Evolutionary conservation across 2,113 vertebrate genomes (phyloP).

Genomic region (Hippocampus barbouri): DNA sequence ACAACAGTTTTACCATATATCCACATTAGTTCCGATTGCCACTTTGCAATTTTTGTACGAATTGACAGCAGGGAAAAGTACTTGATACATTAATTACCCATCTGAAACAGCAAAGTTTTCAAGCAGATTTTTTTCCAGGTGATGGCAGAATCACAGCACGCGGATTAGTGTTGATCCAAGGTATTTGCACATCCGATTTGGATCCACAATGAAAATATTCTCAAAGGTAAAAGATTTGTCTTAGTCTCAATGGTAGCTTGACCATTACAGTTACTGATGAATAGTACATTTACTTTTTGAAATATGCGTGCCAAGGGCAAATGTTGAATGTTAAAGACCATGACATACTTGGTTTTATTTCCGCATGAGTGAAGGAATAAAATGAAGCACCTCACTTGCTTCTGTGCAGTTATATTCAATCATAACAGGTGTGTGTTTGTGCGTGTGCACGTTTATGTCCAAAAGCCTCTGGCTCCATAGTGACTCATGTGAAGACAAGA

Average conservation of each 20-base stretch:
- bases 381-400: neutral
- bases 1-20: too few species aligned
- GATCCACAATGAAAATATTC: neutral
- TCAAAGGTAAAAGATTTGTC: neutral
- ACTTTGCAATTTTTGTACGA: too few species aligned
- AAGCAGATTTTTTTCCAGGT: too few species aligned
- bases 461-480: constrained; percentile 14
- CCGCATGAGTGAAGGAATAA: constrained; percentile 13
- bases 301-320: neutral
- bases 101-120: too few species aligned
- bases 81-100: too few species aligned
- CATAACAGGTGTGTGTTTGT: constrained; percentile 2
- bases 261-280: neutral
- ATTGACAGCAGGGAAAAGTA: too few species aligned
- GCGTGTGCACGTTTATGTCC: constrained; percentile 4
- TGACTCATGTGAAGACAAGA: constrained; percentile 28
- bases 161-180: too few species aligned
- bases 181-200: neutral
- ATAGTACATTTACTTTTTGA: neutral
- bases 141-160: too few species aligned
- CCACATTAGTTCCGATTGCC: too few species aligned
- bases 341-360: constrained; percentile 15
- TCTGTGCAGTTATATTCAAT: constrained; percentile 8
- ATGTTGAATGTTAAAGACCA: constrained; percentile 18
- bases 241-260: neutral